These are phyloP conservation scores for Oreochromis mossambicus DNA, from an alignment of 2,797 vertebrate species.

Conservation along the genomic window DNA sequence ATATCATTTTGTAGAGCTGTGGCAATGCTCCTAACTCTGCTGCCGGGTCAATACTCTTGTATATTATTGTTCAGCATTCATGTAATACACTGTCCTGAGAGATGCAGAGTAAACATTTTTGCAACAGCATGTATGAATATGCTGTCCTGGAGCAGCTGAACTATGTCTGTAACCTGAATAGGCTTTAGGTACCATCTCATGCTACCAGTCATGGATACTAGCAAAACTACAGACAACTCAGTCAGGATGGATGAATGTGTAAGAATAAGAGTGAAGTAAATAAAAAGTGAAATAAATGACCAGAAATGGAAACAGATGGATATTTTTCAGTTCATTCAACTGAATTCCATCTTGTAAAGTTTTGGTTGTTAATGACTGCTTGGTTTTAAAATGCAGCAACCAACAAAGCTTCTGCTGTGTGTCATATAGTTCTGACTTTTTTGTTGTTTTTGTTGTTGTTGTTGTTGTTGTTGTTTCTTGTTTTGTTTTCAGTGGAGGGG, in stretches of 20 bases:
- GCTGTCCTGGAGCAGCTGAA: background rate
- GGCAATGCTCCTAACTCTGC: background rate
- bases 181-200: background rate
- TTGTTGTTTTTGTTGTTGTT: background rate
- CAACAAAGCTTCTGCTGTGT: background rate
- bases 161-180: background rate
- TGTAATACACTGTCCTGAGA: background rate
- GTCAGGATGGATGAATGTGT: background rate
- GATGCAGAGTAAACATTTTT: background rate
- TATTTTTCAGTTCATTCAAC: background rate
- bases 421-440: background rate
- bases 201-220: background rate
- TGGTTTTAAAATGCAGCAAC: background rate
- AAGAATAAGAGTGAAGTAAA: background rate
- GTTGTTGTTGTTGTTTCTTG: background rate
- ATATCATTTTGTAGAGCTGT: background rate
- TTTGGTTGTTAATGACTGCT: background rate
- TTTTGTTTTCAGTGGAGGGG: background rate
- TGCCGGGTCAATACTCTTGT: background rate
- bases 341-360: background rate
- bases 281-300: background rate
- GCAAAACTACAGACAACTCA: background rate
- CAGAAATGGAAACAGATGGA: background rate
- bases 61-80: background rate
- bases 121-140: background rate